Evolutionary conservation across 1,140 invertebrate species (phyloP), one percentile per base, ranked within the genome.

Genomic region (Pseudobourletiella spinata): DNA sequence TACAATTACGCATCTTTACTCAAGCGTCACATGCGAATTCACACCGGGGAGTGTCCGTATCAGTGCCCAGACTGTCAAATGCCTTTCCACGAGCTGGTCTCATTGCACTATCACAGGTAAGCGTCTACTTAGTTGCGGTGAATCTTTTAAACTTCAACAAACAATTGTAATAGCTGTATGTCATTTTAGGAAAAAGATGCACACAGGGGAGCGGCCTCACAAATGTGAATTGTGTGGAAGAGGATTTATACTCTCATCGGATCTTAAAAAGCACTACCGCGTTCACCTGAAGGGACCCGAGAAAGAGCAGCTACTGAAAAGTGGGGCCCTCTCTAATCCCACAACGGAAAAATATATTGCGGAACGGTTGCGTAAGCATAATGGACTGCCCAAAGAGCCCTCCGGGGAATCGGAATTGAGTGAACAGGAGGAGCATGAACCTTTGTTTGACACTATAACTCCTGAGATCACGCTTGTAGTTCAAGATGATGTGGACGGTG

Each of bases 1-100:
- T 70, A 70, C 35, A 70, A 70, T 42, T 70, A 70, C 61, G 56
- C 59, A 18, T 67, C 65, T n/a, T 28, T 70, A 14, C 57, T 70
- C 16, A 67, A 63, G 48, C 25, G 68, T 20, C 65, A 69, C 35
- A 55, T 64, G 59, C 54, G 68, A 57, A 64, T 65, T 32, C 68
- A 69, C 50, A 66, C 64, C 2, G 59, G 64, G 43, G 64, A 66
- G 50, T 59, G 44, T 56, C 68, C 68, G 3, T 70, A 70, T 46
- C 25, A 54, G 24, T 70, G 68, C 54, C 55, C 61, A 42, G 42
- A 52, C 30, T 69, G 64, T 64, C 20, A 30, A 20, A 25, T 52
- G 46, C 60, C 46, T 22, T 70, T 70, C 50, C 63, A 70, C 26
- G 68, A 70, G 50, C 52, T 70, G 14, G 68, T 70, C 2, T 67